Evolutionary conservation across 92 coral and sea anemone genomes (phyloP).

Genomic region (Epizoanthus illoricatus): DNA sequence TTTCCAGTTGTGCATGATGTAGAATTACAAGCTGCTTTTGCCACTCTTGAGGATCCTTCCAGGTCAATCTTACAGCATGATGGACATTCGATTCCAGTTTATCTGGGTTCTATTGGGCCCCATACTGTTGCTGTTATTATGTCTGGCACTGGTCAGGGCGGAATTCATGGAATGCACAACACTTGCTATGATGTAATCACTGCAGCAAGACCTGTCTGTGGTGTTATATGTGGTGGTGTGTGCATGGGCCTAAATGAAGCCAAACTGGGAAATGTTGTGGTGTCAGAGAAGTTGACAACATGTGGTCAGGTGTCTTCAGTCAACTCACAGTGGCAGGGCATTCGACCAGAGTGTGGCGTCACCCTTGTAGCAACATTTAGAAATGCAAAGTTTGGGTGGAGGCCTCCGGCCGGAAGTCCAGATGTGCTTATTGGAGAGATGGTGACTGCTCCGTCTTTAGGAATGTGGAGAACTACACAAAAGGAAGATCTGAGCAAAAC

Average conservation of each 20-base stretch:
- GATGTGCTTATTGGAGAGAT: constrained; percentile 8
- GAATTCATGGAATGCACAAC: not conserved
- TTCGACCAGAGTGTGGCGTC: constrained; percentile 14
- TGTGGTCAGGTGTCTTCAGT: not conserved
- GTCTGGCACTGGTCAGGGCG: not conserved
- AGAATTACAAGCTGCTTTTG: constrained; percentile 8
- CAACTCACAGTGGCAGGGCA: not conserved
- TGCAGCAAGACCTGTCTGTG: not conserved
- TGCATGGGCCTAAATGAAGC: constrained; percentile 5
- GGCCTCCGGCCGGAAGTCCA: not conserved
- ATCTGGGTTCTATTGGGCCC: not conserved
- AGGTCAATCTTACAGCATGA: not conserved
- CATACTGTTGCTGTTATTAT: not conserved
- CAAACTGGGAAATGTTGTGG: not conserved
- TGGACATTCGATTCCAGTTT: not conserved
- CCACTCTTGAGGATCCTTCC: not conserved
- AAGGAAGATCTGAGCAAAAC: not conserved
- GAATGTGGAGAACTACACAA: not conserved
- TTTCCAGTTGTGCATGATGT: constrained; percentile 1
- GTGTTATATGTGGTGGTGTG: constrained; percentile 6
- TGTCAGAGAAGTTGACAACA: constrained; percentile 5
- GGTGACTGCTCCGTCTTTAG: not conserved
- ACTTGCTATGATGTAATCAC: constrained; percentile 1
- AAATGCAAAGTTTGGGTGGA: constrained; percentile 5
- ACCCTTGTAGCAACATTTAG: constrained; percentile 2